Percentiles rank a stretch among this genome's conserved stretches.
Evolutionary conservation across 1,140 invertebrate species (phyloP).

Genomic region (Mactra quadrangularis): DNA sequence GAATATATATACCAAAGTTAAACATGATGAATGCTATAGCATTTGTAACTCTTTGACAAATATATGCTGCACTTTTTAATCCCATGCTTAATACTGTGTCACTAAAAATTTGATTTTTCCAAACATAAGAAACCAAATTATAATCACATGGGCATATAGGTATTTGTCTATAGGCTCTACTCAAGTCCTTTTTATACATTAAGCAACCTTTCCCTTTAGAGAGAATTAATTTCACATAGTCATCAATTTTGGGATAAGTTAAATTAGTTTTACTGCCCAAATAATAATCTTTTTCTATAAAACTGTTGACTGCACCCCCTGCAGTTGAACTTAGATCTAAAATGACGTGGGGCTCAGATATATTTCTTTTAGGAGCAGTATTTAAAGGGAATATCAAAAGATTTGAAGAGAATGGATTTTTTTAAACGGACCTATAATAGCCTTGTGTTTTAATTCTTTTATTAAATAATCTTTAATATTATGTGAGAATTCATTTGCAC

Average conservation of each 20-base stretch:
- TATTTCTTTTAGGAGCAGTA: constrained; percentile 6
- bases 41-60: too few species aligned
- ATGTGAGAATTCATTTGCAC: not conserved
- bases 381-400: constrained; percentile 1
- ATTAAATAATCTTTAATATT: not conserved
- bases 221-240: not conserved
- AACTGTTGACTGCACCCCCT: not conserved
- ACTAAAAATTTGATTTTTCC: too few species aligned
- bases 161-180: too few species aligned
- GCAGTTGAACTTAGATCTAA: not conserved
- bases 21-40: too few species aligned
- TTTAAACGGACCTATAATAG: too few species aligned
- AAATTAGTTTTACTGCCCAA: not conserved
- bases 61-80: not conserved
- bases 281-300: constrained; percentile 1
- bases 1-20: too few species aligned
- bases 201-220: not conserved
- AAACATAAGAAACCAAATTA: not conserved
- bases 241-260: constrained; percentile 16
- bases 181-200: too few species aligned
- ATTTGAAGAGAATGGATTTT: not conserved
- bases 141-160: constrained; percentile 8
- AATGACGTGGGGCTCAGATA: not conserved
- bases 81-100: not conserved
- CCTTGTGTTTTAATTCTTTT: not conserved